Conservation (phyloP, 2,797 vertebrate species). For the Diglossa cyanea region DNA sequence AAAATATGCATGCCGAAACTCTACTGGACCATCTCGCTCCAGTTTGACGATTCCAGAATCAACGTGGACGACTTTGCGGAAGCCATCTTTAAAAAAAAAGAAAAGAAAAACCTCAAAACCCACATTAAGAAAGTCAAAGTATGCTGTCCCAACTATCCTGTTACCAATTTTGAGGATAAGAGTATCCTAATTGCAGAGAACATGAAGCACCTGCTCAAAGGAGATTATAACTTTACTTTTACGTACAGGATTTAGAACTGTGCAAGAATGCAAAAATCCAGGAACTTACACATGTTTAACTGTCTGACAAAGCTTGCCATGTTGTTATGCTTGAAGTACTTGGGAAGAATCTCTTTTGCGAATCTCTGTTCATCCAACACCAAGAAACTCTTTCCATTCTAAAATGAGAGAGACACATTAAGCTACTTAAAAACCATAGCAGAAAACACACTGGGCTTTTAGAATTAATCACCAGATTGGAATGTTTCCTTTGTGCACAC, state of each 20-base stretch:
- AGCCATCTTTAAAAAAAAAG: constrained; percentile 83
- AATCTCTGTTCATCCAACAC: constrained; percentile 94
- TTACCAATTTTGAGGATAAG: background rate
- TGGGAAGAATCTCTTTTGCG: constrained; percentile 95
- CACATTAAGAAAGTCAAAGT: background rate
- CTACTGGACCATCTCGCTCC: constrained; percentile 90
- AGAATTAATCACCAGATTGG: constrained; percentile 30
- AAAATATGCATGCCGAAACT: constrained; percentile 95
- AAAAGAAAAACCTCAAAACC: background rate
- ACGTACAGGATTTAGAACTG: background rate
- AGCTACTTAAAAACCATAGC: background rate
- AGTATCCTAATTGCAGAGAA: background rate
- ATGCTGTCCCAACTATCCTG: background rate
- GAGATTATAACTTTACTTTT: background rate
- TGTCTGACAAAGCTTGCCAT: constrained; percentile 98
- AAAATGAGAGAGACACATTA: constrained; percentile 55
- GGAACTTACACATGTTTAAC: constrained; percentile 94
- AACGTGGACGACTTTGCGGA: constrained; percentile 94
- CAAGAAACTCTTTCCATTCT: constrained; percentile 97
- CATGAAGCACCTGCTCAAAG: background rate
- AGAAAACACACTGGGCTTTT: background rate
- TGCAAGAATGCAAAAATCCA: background rate
- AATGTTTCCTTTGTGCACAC: constrained; percentile 14
- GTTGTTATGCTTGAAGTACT: constrained; percentile 99
- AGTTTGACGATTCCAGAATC: constrained; percentile 91